Conservation (phyloP, 1,140 invertebrate genomes). For the Bombus soroeensis region DNA sequence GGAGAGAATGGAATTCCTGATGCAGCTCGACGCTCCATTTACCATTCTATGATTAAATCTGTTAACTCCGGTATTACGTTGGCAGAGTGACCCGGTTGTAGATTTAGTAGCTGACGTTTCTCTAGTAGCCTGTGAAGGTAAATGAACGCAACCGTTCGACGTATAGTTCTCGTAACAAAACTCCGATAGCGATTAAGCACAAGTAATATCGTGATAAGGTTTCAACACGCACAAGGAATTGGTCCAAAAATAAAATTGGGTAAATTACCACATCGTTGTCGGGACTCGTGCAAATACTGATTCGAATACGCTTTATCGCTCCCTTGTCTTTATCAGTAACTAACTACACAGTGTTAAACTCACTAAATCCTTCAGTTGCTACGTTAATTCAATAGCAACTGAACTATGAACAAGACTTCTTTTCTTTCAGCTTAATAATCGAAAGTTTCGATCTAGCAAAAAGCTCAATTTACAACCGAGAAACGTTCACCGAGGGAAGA, state of each 20-base stretch:
- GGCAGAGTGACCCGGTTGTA: conserved; percentile 47
- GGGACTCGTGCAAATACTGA: too few relatives aligned
- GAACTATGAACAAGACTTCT: background rate
- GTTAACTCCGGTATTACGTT: conserved; percentile 46
- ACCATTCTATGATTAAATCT: conserved; percentile 56
- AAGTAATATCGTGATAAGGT: background rate
- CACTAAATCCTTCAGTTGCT: background rate
- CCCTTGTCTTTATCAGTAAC: too few relatives aligned
- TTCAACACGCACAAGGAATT: background rate
- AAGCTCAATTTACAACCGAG: background rate
- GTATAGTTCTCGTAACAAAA: background rate
- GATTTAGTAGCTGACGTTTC: conserved; percentile 29
- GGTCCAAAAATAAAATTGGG: background rate
- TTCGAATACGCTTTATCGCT: too few relatives aligned
- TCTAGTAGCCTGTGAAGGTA: background rate
- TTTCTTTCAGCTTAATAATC: background rate
- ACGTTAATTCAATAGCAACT: too few relatives aligned
- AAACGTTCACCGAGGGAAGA: background rate
- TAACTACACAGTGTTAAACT: too few relatives aligned
- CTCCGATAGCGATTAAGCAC: background rate
- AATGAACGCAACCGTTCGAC: conserved; percentile 22
- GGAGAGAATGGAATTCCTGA: conserved; percentile 42
- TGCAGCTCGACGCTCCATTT: conserved; percentile 44
- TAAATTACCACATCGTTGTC: background rate
- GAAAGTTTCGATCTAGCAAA: background rate